Conservation (phyloP, 2,888 invertebrate genomes). For the Cenopis cana region DNA sequence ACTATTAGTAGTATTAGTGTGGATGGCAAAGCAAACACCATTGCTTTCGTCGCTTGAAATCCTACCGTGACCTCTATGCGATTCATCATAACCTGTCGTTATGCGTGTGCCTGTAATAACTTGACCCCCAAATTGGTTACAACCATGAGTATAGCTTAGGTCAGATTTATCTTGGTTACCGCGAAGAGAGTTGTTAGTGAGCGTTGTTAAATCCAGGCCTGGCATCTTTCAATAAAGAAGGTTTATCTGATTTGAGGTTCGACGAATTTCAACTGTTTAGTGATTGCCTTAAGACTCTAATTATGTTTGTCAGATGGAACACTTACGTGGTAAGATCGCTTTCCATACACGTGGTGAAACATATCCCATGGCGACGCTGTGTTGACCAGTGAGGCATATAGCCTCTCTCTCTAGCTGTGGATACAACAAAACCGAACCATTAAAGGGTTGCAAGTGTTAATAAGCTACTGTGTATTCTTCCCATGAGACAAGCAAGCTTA, state of each 20-base stretch:
- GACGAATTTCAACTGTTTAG: neutral
- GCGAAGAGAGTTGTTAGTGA: neutral
- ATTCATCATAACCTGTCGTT: neutral
- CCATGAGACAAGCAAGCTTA: too few species aligned
- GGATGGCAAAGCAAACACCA: constrained; percentile 23
- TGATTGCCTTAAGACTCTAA: neutral
- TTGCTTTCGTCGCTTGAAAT: constrained; percentile 8
- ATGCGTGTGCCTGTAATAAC: neutral
- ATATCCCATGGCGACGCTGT: too few species aligned
- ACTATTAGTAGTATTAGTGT: neutral
- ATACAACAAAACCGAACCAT: too few species aligned
- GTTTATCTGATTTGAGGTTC: neutral
- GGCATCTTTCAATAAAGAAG: neutral
- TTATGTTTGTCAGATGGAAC: too few species aligned
- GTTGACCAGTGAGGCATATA: too few species aligned
- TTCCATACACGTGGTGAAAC: too few species aligned
- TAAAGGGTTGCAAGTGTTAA: too few species aligned
- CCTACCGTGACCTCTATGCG: neutral
- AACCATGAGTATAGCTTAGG: neutral
- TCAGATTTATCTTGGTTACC: neutral
- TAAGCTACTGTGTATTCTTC: too few species aligned
- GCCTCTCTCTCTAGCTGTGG: too few species aligned
- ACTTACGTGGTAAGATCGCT: too few species aligned
- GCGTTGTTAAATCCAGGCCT: neutral
- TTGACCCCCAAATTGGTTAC: neutral